phyloP scores from a whole-genome alignment of 2,888 invertebrate genomes.

The Apomyelois bistriatella region DNA sequence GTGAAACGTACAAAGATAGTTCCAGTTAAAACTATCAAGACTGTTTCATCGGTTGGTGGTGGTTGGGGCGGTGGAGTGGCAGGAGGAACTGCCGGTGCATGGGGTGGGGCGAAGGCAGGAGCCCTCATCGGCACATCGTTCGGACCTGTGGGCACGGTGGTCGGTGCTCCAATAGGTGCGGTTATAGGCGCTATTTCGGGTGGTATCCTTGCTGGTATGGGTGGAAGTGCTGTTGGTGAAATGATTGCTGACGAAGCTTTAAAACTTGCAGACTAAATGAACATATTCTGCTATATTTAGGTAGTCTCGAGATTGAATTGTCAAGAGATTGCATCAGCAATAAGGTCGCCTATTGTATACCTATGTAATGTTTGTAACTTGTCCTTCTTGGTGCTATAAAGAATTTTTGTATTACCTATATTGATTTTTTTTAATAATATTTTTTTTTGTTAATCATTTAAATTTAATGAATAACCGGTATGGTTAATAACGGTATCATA shows the following conservation, averaged over 20 bases:
- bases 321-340: too few relatives aligned
- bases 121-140: background rate
- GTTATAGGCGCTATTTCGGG: background rate
- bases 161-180: constrained; percentile 5
- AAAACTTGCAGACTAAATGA: constrained; percentile 1
- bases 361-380: too few relatives aligned
- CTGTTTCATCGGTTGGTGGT: constrained; percentile 5
- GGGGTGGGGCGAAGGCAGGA: constrained; percentile 6
- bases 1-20: constrained; percentile 6
- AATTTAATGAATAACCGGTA: too few relatives aligned
- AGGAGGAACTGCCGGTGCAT: constrained; percentile 4
- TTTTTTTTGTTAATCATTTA: too few relatives aligned
- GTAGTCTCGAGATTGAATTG: too few relatives aligned
- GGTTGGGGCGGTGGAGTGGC: constrained; percentile 1
- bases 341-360: too few relatives aligned
- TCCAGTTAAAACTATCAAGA: constrained; percentile 8
- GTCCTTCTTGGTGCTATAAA: too few relatives aligned
- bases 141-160: constrained; percentile 9
- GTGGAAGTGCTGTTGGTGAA: constrained; percentile 7
- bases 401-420: too few relatives aligned
- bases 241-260: constrained; percentile 6
- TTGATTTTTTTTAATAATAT: too few relatives aligned
- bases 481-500: too few relatives aligned
- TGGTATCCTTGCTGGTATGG: constrained; percentile 2
- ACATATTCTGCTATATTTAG: too few relatives aligned